phyloP scores from a whole-genome alignment of 2,888 invertebrate genomes.

The Catocala sponsa region DNA sequence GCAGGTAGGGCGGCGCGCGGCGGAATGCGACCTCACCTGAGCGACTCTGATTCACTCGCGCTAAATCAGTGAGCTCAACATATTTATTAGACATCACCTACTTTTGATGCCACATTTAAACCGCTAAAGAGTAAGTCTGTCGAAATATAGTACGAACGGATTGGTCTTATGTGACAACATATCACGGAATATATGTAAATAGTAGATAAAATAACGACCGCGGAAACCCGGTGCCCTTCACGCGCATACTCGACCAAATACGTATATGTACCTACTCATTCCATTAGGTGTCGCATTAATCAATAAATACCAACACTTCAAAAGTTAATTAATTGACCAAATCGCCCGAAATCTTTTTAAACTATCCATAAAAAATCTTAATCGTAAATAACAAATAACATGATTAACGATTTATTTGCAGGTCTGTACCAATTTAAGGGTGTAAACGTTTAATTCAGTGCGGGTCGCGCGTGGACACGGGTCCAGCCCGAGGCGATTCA shows the following conservation, averaged over 20 bases:
- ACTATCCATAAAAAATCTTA: conserved; percentile 51
- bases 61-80: conserved; percentile 83
- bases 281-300: background rate
- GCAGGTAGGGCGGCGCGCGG: conserved; percentile 81
- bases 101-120: conserved; percentile 62
- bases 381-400: conserved; percentile 61
- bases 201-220: background rate
- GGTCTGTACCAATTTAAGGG: conserved; percentile 77
- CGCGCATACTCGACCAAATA: background rate
- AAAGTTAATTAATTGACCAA: conserved; percentile 7
- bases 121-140: conserved; percentile 41
- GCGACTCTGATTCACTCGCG: conserved; percentile 81
- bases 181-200: conserved; percentile 8
- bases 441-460: conserved; percentile 80
- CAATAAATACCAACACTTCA: background rate
- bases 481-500: conserved; percentile 84
- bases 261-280: no score
- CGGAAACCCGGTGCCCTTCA: background rate
- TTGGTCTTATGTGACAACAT: conserved; percentile 15
- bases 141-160: conserved; percentile 27
- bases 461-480: conserved; percentile 77
- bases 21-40: conserved; percentile 88
- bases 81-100: conserved; percentile 72
- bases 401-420: conserved; percentile 84
- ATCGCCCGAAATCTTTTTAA: conserved; percentile 26